phyloP scores from a whole-genome alignment of 2,797 vertebrate genomes.

The Acipenser ruthenus region DNA sequence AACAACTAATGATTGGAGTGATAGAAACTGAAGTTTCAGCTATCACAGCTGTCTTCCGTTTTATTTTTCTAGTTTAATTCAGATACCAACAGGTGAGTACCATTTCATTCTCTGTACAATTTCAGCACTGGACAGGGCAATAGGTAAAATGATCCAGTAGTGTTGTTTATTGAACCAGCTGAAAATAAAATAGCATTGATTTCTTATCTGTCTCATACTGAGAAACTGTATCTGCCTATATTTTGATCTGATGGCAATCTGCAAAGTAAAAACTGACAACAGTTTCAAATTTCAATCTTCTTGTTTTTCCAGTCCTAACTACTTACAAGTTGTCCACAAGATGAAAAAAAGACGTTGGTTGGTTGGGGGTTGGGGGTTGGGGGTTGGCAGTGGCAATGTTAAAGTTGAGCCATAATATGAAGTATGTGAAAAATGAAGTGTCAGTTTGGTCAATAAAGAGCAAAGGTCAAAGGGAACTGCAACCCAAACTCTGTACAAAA shows the following conservation, averaged over 20 bases:
- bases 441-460: slow-evolving; percentile 94
- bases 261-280: slow-evolving; percentile 37
- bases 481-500: slow-evolving; percentile 78
- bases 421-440: slow-evolving; percentile 98
- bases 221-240: background rate
- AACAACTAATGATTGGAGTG: too few relatives aligned
- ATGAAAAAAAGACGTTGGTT: slow-evolving; percentile 33
- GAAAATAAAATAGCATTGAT: too few relatives aligned
- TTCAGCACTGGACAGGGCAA: too few relatives aligned
- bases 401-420: slow-evolving; percentile 82
- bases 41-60: background rate
- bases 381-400: slow-evolving; percentile 58
- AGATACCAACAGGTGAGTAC: slow-evolving; percentile 24
- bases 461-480: slow-evolving; percentile 83
- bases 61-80: background rate
- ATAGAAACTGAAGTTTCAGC: background rate
- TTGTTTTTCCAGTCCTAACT: slow-evolving; percentile 51
- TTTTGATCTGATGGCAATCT: slow-evolving; percentile 32
- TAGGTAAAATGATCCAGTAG: too few relatives aligned
- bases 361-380: background rate
- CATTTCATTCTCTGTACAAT: too few relatives aligned
- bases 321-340: slow-evolving; percentile 51
- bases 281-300: slow-evolving; percentile 55
- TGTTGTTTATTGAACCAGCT: too few relatives aligned
- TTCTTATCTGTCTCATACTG: too few relatives aligned